A percentile compares a stretch with the other conserved stretches of the same genome.
phyloP scores from a whole-genome alignment of 2,113 vertebrate genomes.

The Oreochromis niloticus region DNA sequence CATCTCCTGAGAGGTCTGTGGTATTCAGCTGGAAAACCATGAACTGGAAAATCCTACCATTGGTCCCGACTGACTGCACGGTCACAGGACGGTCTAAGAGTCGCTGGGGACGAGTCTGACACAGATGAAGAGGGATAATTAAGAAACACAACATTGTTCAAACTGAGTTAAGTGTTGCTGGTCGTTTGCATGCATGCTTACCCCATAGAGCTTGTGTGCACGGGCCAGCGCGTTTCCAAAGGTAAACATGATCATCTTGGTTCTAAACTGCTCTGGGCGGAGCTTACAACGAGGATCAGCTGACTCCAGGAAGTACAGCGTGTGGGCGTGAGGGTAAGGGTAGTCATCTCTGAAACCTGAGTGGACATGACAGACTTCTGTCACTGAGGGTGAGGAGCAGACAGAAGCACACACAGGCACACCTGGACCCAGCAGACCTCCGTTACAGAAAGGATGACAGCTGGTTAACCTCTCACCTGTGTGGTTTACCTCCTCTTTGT shows the following conservation, averaged over 20 bases:
- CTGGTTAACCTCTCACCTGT: slow-evolving; percentile 66
- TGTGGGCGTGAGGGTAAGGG: slow-evolving; percentile 82
- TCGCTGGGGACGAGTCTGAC: slow-evolving; percentile 60
- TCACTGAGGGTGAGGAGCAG: background rate
- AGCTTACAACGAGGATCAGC: slow-evolving; percentile 51
- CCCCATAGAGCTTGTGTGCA: slow-evolving; percentile 76
- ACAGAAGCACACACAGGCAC: background rate
- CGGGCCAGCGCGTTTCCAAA: slow-evolving; percentile 83
- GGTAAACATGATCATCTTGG: slow-evolving; percentile 85
- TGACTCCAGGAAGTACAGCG: slow-evolving; percentile 76
- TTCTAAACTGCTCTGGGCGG: slow-evolving; percentile 76
- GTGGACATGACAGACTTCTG: background rate
- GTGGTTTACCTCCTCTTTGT: slow-evolving; percentile 64
- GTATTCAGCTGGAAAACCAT: slow-evolving; percentile 89
- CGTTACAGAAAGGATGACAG: background rate
- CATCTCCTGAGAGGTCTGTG: slow-evolving; percentile 72
- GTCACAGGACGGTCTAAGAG: slow-evolving; percentile 79
- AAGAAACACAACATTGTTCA: background rate
- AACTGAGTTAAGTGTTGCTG: background rate
- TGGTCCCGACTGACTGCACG: slow-evolving; percentile 80
- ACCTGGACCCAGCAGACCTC: background rate
- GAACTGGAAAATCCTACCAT: slow-evolving; percentile 83
- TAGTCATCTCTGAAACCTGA: slow-evolving; percentile 80
- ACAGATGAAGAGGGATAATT: background rate
- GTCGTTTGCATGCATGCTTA: slow-evolving; percentile 31